A percentile compares a stretch with the other conserved stretches of the same genome.
phyloP scores from a whole-genome alignment of 2,888 invertebrate genomes.

The Rosalia funebris region DNA sequence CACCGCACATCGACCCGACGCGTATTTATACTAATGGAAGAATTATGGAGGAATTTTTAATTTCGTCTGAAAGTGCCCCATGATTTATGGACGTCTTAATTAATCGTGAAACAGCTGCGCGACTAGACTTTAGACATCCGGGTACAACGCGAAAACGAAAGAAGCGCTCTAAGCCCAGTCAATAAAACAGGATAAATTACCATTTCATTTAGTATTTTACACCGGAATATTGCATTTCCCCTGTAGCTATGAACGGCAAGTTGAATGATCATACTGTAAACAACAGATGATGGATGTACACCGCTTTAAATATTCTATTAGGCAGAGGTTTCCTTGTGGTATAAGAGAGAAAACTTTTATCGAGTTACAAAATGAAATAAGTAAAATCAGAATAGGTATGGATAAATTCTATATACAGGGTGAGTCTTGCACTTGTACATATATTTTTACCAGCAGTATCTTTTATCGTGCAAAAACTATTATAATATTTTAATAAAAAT shows the following conservation, averaged over 20 bases:
- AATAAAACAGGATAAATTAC: conserved; percentile 37
- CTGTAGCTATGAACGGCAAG: background rate
- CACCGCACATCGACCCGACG: conserved; percentile 25
- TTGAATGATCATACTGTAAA: background rate
- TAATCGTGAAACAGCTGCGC: conserved; percentile 53
- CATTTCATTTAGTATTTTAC: conserved; percentile 30
- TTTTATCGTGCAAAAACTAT: too few species aligned
- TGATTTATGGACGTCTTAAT: conserved; percentile 58
- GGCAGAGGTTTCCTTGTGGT: too few species aligned
- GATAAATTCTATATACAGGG: too few species aligned
- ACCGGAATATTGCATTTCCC: background rate
- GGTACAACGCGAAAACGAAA: conserved; percentile 22
- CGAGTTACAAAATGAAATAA: too few species aligned
- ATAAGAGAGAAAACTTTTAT: too few species aligned
- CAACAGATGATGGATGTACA: background rate
- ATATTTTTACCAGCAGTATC: too few species aligned
- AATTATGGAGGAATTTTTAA: conserved; percentile 58
- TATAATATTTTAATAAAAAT: too few species aligned
- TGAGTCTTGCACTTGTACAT: too few species aligned
- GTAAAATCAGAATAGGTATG: too few species aligned
- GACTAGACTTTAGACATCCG: conserved; percentile 34
- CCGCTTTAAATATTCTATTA: too few species aligned
- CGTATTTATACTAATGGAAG: conserved; percentile 52
- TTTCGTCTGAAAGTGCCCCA: conserved; percentile 52
- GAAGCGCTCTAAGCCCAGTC: conserved; percentile 24